phyloP scores from a whole-genome alignment of 2,113 vertebrate species.

The Anser brachyrhynchus region DNA sequence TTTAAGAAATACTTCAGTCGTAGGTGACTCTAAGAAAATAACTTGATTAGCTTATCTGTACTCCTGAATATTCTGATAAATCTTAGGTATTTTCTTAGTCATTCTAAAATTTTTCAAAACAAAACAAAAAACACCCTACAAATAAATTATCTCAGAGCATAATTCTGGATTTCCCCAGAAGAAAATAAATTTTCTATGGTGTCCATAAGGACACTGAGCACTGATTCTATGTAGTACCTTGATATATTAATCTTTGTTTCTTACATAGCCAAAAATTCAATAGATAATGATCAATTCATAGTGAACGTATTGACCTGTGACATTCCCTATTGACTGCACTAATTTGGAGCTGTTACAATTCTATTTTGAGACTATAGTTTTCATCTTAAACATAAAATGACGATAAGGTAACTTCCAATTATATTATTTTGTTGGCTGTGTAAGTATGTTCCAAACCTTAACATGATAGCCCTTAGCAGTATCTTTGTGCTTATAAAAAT shows the following conservation, averaged over 20 bases:
- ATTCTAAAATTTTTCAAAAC: not conserved
- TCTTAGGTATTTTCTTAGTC: not conserved
- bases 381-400: not conserved
- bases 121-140: not conserved
- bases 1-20: not conserved
- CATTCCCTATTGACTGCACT: not conserved
- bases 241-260: not conserved
- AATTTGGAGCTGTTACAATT: not conserved
- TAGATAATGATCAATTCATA: not conserved
- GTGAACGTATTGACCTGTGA: not conserved
- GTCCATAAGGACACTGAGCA: not conserved
- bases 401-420: not conserved
- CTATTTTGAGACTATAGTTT: not conserved
- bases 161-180: not conserved
- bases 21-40: not conserved
- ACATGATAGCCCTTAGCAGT: rapidly evolving
- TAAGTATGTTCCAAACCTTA: not conserved
- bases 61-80: not conserved
- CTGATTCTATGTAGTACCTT: not conserved
- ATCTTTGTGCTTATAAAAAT: not conserved
- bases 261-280: not conserved
- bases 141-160: not conserved
- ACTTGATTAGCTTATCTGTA: not conserved
- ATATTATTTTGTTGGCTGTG: not conserved
- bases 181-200: not conserved